Conservation (phyloP, 2,113 vertebrate genomes). For the Cyprinodon brontotheroides region DNA sequence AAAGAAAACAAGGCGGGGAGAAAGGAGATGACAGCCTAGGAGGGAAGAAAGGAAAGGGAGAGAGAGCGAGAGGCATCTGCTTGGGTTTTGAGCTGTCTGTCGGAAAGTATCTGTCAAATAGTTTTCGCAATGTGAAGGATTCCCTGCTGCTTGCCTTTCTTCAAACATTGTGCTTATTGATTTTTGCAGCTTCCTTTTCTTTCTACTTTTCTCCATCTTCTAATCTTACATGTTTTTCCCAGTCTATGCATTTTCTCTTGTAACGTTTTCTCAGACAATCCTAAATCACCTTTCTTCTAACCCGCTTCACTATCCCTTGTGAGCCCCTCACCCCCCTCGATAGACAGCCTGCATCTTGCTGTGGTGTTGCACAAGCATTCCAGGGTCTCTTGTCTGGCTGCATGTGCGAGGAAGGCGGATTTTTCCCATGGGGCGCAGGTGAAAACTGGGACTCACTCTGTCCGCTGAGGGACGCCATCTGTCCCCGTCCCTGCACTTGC, state of each 20-base stretch:
- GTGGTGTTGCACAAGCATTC: constrained; percentile 74
- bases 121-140: constrained; percentile 70
- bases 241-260: constrained; percentile 41
- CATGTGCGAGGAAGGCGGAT: constrained; percentile 77
- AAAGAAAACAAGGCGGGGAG: constrained; percentile 65
- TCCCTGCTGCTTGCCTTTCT: constrained; percentile 67
- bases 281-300: constrained; percentile 55
- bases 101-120: constrained; percentile 73
- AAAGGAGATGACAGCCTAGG: constrained; percentile 62
- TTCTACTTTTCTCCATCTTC: constrained; percentile 52
- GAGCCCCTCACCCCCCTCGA: constrained; percentile 1
- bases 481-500: constrained; percentile 79
- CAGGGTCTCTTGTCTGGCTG: constrained; percentile 70
- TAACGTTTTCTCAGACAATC: constrained; percentile 58
- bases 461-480: constrained; percentile 83
- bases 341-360: constrained; percentile 60
- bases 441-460: constrained; percentile 83
- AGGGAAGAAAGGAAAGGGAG: constrained; percentile 48
- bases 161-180: constrained; percentile 68
- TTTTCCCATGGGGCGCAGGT: constrained; percentile 85
- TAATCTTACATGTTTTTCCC: constrained; percentile 62
- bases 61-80: constrained; percentile 60
- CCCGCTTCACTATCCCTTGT: constrained; percentile 51
- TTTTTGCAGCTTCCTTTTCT: constrained; percentile 67
- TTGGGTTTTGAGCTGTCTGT: constrained; percentile 66